Base-by-base conservation (phyloP, 2,797 vertebrate genomes). In the Hephaestus fuliginosus region DNA sequence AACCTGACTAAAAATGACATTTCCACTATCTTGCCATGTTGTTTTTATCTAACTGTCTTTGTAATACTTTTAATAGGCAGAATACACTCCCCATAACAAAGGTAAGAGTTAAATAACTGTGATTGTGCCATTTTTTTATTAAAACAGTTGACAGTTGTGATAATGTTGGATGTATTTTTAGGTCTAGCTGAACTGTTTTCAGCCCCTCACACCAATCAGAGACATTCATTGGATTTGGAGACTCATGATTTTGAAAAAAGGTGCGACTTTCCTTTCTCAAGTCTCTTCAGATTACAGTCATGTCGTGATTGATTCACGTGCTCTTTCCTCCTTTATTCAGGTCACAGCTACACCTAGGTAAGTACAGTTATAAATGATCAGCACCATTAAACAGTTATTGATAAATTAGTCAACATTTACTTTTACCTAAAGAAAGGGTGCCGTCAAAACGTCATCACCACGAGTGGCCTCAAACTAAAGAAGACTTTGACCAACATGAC, bases 381-480 rank as follows among this genome's bases (percentile, higher is more conserved):
- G 4, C 13, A 30, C 39, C 8, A 15, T 58, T 28, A 13, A 1
- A 18, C 5, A 30, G 5, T 28, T 30, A 41, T 7, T 43, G 28
- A 69, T 36, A 18, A 63, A 53, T 18, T 25, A 80, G 18, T 75
- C 18, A 62, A 36, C 66, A 25, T 30, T 55, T 7, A 25, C 11
- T 30, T 82, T 39, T 72, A 0, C 66, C 65, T 81, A 77, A 79
- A 90, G 92, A 91, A 70, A 78, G 70, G 25, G 61, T 74, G 14
- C 44, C 48, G 1, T 76, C 76, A 0, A 86, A 61, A 80, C 87
- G 48, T 11, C 85, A 83, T 62, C 86, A 94, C 69, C 92, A 95
- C 0, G 92, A 95, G 70, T 94, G 93, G 94, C 95, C 95, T 43
- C 94, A 85, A 20, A 91, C 83, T 1, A 92, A 88, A 90, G 92